These are phyloP conservation scores for Porites lutea DNA, from an alignment of 64 coral and sea anemone genomes.

Conservation along the genomic window DNA sequence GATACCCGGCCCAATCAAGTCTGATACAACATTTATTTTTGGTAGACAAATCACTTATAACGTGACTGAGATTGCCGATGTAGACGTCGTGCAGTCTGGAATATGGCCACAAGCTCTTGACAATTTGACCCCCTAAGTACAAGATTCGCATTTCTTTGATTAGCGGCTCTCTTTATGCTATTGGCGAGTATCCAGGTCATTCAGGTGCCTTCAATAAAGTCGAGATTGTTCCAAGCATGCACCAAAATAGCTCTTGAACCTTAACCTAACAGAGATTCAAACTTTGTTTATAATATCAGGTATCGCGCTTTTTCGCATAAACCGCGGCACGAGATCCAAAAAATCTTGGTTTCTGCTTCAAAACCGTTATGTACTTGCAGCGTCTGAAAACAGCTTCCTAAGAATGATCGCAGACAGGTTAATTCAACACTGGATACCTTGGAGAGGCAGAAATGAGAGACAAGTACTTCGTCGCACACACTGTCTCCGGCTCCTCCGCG, in stretches of 20 bases:
- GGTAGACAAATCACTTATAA: conserved; percentile 35
- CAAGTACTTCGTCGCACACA: conserved; percentile 34
- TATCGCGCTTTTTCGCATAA: not conserved
- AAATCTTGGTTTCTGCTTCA: not conserved
- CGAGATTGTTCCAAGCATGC: conserved; percentile 26
- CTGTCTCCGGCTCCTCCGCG: not conserved
- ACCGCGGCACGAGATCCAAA: conserved; percentile 27
- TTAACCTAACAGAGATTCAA: conserved; percentile 7
- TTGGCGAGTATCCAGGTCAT: conserved; percentile 15
- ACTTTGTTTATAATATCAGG: conserved; percentile 21
- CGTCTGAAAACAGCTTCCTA: conserved; percentile 24
- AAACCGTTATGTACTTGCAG: not conserved
- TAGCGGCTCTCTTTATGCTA: not conserved
- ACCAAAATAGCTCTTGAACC: conserved; percentile 49
- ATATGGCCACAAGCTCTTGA: not conserved
- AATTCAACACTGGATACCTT: conserved; percentile 6
- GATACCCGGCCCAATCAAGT: conserved; percentile 20
- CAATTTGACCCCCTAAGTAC: conserved; percentile 1
- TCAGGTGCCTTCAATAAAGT: conserved; percentile 10
- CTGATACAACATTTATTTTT: conserved; percentile 32
- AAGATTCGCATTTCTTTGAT: not conserved
- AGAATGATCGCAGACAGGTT: not conserved
- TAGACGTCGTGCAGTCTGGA: conserved; percentile 21
- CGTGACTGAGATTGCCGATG: not conserved
- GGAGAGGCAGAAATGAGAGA: not conserved